phyloP scores from a whole-genome alignment of 2,888 invertebrate species.

The Lepidochrysops patricia region DNA sequence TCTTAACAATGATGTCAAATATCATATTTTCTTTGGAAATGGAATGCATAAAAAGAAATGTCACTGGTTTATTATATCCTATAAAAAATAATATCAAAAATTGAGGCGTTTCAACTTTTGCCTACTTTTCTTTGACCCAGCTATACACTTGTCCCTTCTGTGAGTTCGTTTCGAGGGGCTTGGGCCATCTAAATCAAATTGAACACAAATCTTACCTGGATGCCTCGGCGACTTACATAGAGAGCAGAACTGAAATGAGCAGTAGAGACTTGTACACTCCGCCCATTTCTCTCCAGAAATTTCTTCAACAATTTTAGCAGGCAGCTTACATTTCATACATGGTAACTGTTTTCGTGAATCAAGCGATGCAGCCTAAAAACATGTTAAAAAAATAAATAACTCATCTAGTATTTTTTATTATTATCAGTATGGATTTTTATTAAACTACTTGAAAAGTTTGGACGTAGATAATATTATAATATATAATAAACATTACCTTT shows the following conservation, averaged over 20 bases:
- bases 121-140: conserved; percentile 58
- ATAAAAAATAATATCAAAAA: conserved; percentile 13
- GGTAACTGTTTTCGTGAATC: conserved; percentile 49
- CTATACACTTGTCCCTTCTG: conserved; percentile 44
- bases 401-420: too few species aligned
- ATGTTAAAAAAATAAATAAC: conserved; percentile 12
- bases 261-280: conserved; percentile 63
- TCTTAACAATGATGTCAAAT: conserved; percentile 28
- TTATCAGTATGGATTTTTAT: too few species aligned
- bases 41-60: conserved; percentile 43
- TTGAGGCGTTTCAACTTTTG: conserved; percentile 55
- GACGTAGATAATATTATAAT: too few species aligned
- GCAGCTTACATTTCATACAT: conserved; percentile 57
- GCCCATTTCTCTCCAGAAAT: conserved; percentile 67
- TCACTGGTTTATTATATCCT: conserved; percentile 35
- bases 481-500: conserved; percentile 36
- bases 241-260: conserved; percentile 69
- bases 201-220: conserved; percentile 53
- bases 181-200: conserved; percentile 59
- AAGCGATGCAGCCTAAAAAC: conserved; percentile 53
- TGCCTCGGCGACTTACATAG: conserved; percentile 59
- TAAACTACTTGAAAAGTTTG: too few species aligned
- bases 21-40: conserved; percentile 36
- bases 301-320: conserved; percentile 62
- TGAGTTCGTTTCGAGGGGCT: conserved; percentile 58